phyloP scores from a whole-genome alignment of 1,140 invertebrate genomes.

The Leptinotarsa texana region DNA sequence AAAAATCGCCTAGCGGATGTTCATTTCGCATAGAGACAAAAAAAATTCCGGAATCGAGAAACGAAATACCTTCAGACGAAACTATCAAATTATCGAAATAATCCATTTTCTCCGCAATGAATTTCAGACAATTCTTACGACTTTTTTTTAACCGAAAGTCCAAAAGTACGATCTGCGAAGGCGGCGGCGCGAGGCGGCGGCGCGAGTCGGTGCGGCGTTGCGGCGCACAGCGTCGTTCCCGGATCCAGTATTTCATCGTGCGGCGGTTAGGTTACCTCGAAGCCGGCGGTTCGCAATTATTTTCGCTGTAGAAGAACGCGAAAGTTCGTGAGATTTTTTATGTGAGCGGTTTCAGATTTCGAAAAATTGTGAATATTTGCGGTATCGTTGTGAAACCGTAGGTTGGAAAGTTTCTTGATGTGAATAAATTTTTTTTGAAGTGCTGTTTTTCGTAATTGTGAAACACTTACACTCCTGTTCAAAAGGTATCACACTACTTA shows the following conservation, averaged over 20 bases:
- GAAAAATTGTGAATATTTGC: not conserved
- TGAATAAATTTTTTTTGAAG: not conserved
- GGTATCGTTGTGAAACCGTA: not conserved
- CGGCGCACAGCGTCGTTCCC: constrained; percentile 17
- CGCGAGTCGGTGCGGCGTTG: not conserved
- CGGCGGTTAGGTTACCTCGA: not conserved
- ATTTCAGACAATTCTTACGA: not conserved
- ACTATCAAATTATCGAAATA: constrained; percentile 18
- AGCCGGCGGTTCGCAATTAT: not conserved
- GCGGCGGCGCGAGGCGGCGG: not conserved
- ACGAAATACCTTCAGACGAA: constrained; percentile 12
- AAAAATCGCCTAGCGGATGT: not conserved
- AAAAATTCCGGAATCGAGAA: not conserved
- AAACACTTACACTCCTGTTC: not conserved
- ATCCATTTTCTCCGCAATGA: not conserved
- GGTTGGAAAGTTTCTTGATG: not conserved
- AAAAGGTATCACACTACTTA: not conserved
- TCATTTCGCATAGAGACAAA: not conserved
- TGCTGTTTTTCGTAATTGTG: not conserved
- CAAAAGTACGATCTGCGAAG: constrained; percentile 3
- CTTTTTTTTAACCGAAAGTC: not conserved
- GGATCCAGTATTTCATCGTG: constrained; percentile 11
- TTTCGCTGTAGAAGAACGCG: not conserved
- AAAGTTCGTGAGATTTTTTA: not conserved
- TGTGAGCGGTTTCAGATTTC: not conserved